A percentile compares a stretch with the other conserved stretches of the same genome.
Conservation (phyloP, 1,140 invertebrate genomes). For the Leptopilina boulardi region DNA sequence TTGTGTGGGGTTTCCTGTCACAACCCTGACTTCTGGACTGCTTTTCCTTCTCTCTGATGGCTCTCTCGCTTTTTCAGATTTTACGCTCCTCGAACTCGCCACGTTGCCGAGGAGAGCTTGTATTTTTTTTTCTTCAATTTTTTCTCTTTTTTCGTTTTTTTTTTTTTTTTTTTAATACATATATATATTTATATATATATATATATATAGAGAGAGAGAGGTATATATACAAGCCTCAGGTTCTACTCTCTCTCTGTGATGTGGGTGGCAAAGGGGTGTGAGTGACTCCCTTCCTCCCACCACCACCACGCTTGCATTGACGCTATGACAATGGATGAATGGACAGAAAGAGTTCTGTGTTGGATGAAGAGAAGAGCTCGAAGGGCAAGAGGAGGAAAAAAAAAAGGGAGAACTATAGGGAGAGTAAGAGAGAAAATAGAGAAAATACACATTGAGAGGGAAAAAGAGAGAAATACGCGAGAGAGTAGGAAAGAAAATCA, state of each 20-base stretch:
- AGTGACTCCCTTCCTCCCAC: conserved; percentile 16
- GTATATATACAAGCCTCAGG: conserved; percentile 1
- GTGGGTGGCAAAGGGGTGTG: conserved; percentile 24
- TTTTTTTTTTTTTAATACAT: background rate
- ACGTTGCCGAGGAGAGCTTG: conserved; percentile 1
- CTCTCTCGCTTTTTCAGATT: conserved; percentile 12
- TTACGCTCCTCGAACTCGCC: conserved; percentile 19
- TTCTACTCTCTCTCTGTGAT: conserved; percentile 7
- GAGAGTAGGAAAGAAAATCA: background rate
- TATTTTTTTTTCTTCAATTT: background rate
- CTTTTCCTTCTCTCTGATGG: conserved; percentile 20
- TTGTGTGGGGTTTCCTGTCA: conserved; percentile 23
- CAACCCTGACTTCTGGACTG: conserved; percentile 25
- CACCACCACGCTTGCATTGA: conserved; percentile 28
- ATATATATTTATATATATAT: too few species aligned
- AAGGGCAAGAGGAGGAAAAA: conserved; percentile 18
- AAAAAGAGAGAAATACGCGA: background rate
- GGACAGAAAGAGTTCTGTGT: conserved; percentile 32
- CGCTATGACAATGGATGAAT: conserved; percentile 33
- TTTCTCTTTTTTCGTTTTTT: background rate
- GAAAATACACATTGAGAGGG: background rate
- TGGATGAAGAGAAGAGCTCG: conserved; percentile 29
- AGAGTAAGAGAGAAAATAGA: conserved; percentile 8
- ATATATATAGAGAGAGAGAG: too few species aligned
- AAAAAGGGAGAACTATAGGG: background rate